A percentile compares a stretch with the other conserved stretches of the same genome.
Conservation (phyloP, 2,797 vertebrate genomes). For the Lagothrix lagotricha region DNA sequence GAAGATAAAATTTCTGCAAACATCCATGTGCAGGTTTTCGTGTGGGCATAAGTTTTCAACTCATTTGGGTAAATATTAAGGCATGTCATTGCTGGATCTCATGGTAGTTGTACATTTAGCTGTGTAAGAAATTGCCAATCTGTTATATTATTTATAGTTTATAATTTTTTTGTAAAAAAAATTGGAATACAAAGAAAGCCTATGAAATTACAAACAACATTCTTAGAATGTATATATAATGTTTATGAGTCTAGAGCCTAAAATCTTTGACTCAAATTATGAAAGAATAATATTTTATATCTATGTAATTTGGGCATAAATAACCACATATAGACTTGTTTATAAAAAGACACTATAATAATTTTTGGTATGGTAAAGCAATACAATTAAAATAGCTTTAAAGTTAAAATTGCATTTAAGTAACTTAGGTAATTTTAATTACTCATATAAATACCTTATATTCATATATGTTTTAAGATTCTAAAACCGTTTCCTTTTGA, state of each 20-base stretch:
- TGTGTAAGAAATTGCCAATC: not conserved
- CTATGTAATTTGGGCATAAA: not conserved
- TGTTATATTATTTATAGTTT: not conserved
- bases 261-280: not conserved
- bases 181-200: not conserved
- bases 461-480: not conserved
- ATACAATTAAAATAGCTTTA: not conserved
- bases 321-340: not conserved
- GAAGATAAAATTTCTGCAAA: not conserved
- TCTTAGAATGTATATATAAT: not conserved
- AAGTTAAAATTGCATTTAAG: not conserved
- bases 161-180: not conserved
- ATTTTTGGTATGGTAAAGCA: not conserved
- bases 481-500: not conserved
- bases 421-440: slow-evolving; percentile 20
- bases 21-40: not conserved
- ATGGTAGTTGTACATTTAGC: not conserved
- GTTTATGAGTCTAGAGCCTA: not conserved
- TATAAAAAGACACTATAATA: not conserved
- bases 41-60: not conserved
- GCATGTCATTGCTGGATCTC: not conserved
- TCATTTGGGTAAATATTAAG: not conserved
- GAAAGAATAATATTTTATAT: not conserved
- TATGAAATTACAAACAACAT: not conserved
- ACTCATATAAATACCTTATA: not conserved